These are phyloP conservation scores for Pseudocheirus occidentalis DNA, from an alignment of 2,797 vertebrate species.

Conservation along the genomic window DNA sequence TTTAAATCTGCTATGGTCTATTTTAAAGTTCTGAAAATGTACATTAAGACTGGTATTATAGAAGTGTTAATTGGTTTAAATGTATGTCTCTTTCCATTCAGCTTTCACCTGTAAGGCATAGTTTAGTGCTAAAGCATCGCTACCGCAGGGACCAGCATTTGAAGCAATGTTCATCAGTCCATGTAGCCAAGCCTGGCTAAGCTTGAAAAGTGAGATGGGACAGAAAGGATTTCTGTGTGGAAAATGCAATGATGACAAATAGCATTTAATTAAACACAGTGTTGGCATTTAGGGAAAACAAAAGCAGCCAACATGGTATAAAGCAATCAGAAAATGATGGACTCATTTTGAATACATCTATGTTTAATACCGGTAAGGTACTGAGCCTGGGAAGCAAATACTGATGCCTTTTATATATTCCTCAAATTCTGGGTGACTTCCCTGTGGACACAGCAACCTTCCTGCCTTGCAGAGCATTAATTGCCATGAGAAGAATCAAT, in stretches of 20 bases:
- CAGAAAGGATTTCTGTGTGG: neutral
- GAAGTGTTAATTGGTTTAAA: neutral
- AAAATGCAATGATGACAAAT: neutral
- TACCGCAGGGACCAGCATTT: neutral
- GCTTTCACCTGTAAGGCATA: neutral
- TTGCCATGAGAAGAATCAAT: neutral
- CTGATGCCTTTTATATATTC: neutral
- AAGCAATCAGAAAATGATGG: neutral
- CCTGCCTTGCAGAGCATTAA: neutral
- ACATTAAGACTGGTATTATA: neutral
- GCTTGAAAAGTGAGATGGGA: neutral
- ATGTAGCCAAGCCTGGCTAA: neutral
- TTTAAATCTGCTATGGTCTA: neutral
- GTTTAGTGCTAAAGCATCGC: neutral
- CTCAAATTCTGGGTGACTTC: neutral
- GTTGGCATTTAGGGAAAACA: neutral
- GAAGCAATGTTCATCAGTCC: neutral
- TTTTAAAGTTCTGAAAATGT: neutral
- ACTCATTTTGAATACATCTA: neutral
- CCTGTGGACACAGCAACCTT: neutral
- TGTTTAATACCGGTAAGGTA: neutral
- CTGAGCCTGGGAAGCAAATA: neutral
- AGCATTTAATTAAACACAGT: neutral
- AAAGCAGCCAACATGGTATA: neutral
- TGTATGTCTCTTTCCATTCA: neutral